Base-by-base conservation (phyloP, 2,113 vertebrate genomes). In the Martes martes region DNA sequence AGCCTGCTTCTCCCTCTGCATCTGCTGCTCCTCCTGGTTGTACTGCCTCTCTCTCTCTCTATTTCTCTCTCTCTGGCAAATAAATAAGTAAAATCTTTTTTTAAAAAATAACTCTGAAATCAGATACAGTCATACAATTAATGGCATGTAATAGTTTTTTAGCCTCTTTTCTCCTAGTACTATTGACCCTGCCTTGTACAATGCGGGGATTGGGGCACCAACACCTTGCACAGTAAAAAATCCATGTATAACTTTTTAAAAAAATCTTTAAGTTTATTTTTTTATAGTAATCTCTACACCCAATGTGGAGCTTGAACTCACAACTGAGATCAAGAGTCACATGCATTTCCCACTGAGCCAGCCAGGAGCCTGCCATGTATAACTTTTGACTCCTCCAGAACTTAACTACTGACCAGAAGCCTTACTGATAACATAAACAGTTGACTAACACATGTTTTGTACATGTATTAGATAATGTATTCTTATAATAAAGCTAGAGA, bases 61-160 rank as follows among this genome's bases (percentile, higher is more conserved):
- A 13, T 15, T 26, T 28, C 2, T 65, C 63, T 65, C 63, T 65
- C 28, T 33, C 63, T 65, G 28, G 14, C 63, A 33, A 65, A 65
- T 31, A 65, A 65, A 65, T 33, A 65, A 65, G 11, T 65, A 65
- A 65, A 33, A 65, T 65, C 28, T 65, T 50, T 50, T 50, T 52
- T 15, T 1, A 15, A 94, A 65, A 31, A 59, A 63, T 67, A 97
- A 94, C 79, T 94, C 73, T 89, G 73, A 95, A 87, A 89, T 97
- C 89, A 94, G 67, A 79, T 82, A 61, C 63, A 76, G 84, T 79
- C 96, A 94, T 88, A 85, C 63, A 94, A 88, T 93, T 92, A 96
- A 87, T 73, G 76, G 28, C 57, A 67, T 94, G 24, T 94, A 84
- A 90, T 94, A 45, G 36, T 47, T 86, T 95, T 96, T 92, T 78